Evolutionary conservation across 2,888 invertebrate species (phyloP), one percentile per base, ranked within the genome.

Genomic region (Hemithea aestivaria): DNA sequence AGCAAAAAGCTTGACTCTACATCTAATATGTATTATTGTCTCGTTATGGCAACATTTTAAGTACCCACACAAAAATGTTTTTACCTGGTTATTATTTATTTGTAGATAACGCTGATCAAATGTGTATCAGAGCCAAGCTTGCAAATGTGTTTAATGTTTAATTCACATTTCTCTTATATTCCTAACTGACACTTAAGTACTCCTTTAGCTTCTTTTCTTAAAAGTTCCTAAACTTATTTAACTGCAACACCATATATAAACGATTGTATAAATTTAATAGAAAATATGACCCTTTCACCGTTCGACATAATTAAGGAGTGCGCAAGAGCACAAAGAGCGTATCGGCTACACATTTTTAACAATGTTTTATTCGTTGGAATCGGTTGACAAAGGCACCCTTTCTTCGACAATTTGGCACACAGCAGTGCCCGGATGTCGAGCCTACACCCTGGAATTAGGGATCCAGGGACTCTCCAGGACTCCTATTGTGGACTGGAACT

Each of bases 211-310:
- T n/a, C n/a, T n/a, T n/a, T n/a, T n/a, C n/a, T n/a, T n/a, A n/a
- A n/a, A n/a, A n/a, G n/a, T n/a, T n/a, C n/a, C n/a, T n/a, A n/a
- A n/a, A n/a, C n/a, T n/a, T n/a, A n/a, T n/a, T n/a, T n/a, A 48
- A 56, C 38, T 5, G 12, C 10, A 66, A 58, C 85, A 80, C 46
- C 66, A 60, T 78, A 58, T 84, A 68, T 48, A 44, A 28, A 30
- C 45, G 53, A 63, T 71, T 74, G 71, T 75, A 67, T 64, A 79
- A 82, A 79, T 76, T 84, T 79, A 83, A 83, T 85, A 84, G 82
- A 85, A 84, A 85, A 84, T 81, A 76, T 85, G 85, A 85, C 87
- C 87, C 87, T 82, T 87, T 81, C 73, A 78, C 78, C 75, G 80
- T 82, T 82, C 78, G 65, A 77, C 66, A 81, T 87, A 87, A 87